These are phyloP conservation scores for Meganola albula DNA, from an alignment of 2,888 invertebrate species.

Conservation along the genomic window DNA sequence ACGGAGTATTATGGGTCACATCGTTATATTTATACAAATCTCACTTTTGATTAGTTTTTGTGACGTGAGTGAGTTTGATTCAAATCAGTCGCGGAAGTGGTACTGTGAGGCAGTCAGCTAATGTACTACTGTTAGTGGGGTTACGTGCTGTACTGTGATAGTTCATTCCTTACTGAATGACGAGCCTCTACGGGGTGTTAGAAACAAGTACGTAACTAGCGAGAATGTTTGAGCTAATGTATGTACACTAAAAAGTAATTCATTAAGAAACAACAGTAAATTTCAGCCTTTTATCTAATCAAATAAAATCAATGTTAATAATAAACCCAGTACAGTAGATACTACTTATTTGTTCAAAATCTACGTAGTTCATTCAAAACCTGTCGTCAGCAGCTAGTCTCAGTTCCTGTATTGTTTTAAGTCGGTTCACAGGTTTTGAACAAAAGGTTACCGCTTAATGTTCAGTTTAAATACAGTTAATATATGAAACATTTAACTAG, in stretches of 20 bases:
- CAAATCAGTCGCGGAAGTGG: conserved; percentile 24
- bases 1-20: conserved; percentile 57
- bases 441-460: conserved; percentile 67
- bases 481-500: conserved; percentile 78
- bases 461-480: conserved; percentile 74
- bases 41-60: conserved; percentile 49
- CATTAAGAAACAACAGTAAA: conserved; percentile 46
- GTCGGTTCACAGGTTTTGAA: conserved; percentile 74
- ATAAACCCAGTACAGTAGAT: conserved; percentile 48
- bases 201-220: conserved; percentile 29
- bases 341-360: conserved; percentile 60
- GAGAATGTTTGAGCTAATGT: conserved; percentile 42
- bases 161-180: conserved; percentile 25
- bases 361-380: conserved; percentile 73
- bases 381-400: conserved; percentile 65
- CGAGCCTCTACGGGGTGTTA: conserved; percentile 37
- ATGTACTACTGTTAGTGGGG: conserved; percentile 34
- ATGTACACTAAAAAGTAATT: conserved; percentile 55
- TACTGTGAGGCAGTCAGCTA: conserved; percentile 50
- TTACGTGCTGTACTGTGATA: conserved; percentile 21
- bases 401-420: conserved; percentile 65
- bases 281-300: conserved; percentile 54
- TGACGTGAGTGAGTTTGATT: conserved; percentile 36
- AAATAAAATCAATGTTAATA: conserved; percentile 33
- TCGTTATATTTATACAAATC: conserved; percentile 49